phyloP scores from a whole-genome alignment of 2,797 vertebrate species.

The Aulostomus chinensis region DNA sequence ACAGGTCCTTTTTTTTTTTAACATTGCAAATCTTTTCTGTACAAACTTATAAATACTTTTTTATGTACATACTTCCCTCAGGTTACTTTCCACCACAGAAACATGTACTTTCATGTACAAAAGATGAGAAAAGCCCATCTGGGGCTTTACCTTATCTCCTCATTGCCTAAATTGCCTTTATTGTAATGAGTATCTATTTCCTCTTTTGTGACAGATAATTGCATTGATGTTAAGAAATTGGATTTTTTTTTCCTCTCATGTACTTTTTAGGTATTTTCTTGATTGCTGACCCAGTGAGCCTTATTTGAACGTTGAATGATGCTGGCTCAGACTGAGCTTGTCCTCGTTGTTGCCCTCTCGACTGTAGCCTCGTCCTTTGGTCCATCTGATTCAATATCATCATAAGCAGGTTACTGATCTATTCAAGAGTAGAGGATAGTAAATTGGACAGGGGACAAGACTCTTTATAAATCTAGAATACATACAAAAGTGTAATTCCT shows the following conservation, averaged over 20 bases:
- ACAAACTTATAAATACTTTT: too few species aligned
- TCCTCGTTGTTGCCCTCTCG: slow-evolving; percentile 1
- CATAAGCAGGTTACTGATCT: too few species aligned
- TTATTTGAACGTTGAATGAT: slow-evolving; percentile 5
- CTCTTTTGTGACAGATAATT: slow-evolving; percentile 28
- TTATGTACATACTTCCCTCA: too few species aligned
- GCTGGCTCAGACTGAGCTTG: neutral
- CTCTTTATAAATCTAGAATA: too few species aligned
- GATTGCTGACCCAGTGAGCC: slow-evolving; percentile 1
- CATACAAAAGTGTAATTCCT: too few species aligned
- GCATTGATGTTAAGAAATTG: slow-evolving; percentile 42
- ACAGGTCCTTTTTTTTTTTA: too few species aligned
- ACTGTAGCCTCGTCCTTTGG: neutral
- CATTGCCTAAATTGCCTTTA: slow-evolving; percentile 55
- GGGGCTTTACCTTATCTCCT: slow-evolving; percentile 35
- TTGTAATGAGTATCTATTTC: slow-evolving; percentile 36
- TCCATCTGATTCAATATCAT: slow-evolving; percentile 3
- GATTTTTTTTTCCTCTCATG: slow-evolving; percentile 26
- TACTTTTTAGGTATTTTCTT: slow-evolving; percentile 30
- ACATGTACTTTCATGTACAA: neutral
- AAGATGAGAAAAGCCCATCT: slow-evolving; percentile 41
- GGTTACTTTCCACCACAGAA: neutral
- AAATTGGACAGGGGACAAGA: too few species aligned
- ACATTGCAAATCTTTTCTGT: too few species aligned
- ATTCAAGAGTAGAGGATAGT: too few species aligned